These are phyloP conservation scores for Arizona elegans DNA, from an alignment of 2,113 vertebrate genomes.

Conservation along the genomic window DNA sequence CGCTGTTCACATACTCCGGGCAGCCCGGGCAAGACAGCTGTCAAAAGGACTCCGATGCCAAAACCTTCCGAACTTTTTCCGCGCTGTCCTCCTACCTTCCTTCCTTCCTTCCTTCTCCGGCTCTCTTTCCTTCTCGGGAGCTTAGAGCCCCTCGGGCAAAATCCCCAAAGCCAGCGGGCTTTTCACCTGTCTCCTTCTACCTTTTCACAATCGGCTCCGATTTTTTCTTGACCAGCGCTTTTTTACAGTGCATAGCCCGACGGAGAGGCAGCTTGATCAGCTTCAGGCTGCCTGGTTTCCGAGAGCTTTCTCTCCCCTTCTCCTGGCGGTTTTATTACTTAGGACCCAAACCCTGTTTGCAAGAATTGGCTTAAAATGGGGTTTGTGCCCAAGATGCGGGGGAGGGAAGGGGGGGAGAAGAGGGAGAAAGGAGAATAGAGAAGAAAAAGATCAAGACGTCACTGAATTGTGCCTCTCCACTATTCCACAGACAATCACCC, in stretches of 20 bases:
- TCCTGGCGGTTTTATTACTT: neutral
- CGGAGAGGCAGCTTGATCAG: slow-evolving; percentile 72
- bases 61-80: neutral
- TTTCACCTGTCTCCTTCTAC: slow-evolving; percentile 69
- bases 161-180: slow-evolving; percentile 29
- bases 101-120: neutral
- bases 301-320: slow-evolving; percentile 15
- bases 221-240: slow-evolving; percentile 86
- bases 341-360: neutral
- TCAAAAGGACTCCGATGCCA: slow-evolving; percentile 4
- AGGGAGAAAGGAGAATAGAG: neutral
- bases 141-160: neutral
- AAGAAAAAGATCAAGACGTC: neutral
- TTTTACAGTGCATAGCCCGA: slow-evolving; percentile 80
- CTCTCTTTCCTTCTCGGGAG: neutral
- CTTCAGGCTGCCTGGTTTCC: slow-evolving; percentile 42
- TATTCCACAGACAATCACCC: rapidly evolving
- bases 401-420: rapidly evolving
- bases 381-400: neutral
- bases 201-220: slow-evolving; percentile 79
- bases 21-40: slow-evolving; percentile 29
- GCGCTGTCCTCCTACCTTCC: neutral
- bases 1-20: slow-evolving; percentile 65
- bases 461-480: neutral
- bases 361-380: neutral